Percentiles rank a stretch among this genome's conserved stretches.
These are phyloP conservation scores for Lithosia quadra DNA, from an alignment of 2,888 invertebrate species.

Conservation along the genomic window DNA sequence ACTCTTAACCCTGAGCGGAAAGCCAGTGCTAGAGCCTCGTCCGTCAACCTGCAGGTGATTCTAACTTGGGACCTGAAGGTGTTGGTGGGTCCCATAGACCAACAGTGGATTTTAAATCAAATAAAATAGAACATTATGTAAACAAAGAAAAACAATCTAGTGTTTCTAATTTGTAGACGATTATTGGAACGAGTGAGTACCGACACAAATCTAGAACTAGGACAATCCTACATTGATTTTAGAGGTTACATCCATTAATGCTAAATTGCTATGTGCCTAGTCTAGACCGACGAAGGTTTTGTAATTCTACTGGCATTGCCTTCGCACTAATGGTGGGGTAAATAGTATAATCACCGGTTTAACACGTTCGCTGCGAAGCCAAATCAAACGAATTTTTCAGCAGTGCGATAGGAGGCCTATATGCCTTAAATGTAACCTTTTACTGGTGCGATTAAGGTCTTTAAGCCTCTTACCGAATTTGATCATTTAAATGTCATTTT, in stretches of 20 bases:
- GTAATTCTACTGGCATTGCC: constrained; percentile 2
- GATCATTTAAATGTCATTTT: no score
- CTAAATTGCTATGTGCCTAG: constrained; percentile 5
- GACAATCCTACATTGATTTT: constrained; percentile 17
- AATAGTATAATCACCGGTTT: not conserved
- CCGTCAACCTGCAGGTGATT: no score
- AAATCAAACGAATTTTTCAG: no score
- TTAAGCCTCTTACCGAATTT: no score
- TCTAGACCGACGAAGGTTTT: constrained; percentile 14
- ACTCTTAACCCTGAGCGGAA: no score
- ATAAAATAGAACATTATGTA: not conserved
- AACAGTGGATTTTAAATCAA: not conserved
- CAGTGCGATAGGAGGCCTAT: no score
- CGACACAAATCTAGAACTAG: constrained; percentile 12
- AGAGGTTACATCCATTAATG: constrained; percentile 24
- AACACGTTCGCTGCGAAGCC: no score
- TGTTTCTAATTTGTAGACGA: not conserved
- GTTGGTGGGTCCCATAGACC: no score
- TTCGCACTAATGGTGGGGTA: not conserved
- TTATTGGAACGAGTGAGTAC: constrained; percentile 3
- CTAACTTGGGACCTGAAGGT: no score
- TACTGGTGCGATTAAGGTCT: no score
- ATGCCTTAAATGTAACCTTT: no score
- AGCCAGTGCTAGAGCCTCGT: no score
- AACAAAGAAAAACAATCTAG: not conserved